Evolutionary conservation across 1,140 invertebrate genomes (phyloP), one percentile per base, ranked within the genome.

Genomic region (Condylostylus longicornis): DNA sequence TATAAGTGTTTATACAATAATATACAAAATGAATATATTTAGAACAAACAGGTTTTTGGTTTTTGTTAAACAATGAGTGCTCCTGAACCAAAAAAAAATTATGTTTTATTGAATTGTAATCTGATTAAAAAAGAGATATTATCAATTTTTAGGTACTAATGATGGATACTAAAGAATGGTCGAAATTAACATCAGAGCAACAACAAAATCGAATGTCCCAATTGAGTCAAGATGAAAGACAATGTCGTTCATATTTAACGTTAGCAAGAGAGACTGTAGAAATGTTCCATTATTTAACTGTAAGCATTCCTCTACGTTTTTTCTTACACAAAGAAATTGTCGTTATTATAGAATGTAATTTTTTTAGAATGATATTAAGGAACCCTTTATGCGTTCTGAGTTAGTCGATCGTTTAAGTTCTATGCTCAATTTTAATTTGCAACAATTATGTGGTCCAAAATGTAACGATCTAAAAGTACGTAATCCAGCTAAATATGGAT

Each of bases 381-480:
- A 91, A 55, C 91, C 93, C 14, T 98, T 98, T 59, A 66, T 95
- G 40, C 72, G 83, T 40, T 79, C 85, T 1, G 90, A 95, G 64
- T 65, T 98, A 30, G 88, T 89, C 13, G 85, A 89, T 51, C 70
- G 91, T 28, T 71, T 98, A 12, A 89, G 91, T 37, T 89, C 90
- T 31, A 98, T 98, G 94, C 68, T 98, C 33, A 97, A 98, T 64
- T 96, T 94, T 62, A 96, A 96, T 66, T 65, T 98, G 25, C 82
- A 90, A 55, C 89, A 98, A 59, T 67, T 98, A n/a, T 94, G 89
- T 58, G 93, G 94, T 3, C 81, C 88, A 19, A 97, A 98, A 62
- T 97, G 90, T 65, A 91, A 90, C 58, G 90, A 95, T 66, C 68
- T 98, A 20, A 97, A 96, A 70, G 93, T 98, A n/a, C 76, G 79